A percentile compares a stretch with the other conserved stretches of the same genome.
Evolutionary conservation across 1,140 invertebrate species (phyloP).

Genomic region (Wasmannia auropunctata): DNA sequence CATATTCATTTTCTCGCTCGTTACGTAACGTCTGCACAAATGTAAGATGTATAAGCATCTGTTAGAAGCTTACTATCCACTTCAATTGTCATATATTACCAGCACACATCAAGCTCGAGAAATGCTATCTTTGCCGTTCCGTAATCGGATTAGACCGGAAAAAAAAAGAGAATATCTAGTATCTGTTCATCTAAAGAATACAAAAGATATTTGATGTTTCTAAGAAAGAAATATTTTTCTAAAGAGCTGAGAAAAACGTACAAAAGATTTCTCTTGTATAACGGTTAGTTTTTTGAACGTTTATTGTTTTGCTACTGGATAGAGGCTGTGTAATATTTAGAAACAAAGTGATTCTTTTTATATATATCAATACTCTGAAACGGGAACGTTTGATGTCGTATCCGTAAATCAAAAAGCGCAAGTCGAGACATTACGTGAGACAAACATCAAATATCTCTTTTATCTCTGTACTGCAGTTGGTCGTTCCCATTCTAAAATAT

Average conservation of each 20-base stretch:
- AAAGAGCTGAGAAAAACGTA: background rate
- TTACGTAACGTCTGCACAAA: constrained; percentile 46
- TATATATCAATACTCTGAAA: constrained; percentile 2
- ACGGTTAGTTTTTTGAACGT: background rate
- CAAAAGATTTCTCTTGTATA: background rate
- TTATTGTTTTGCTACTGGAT: background rate
- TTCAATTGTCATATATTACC: background rate
- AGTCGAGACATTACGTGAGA: background rate
- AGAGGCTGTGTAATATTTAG: background rate
- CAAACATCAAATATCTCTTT: constrained; percentile 39
- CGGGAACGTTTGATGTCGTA: background rate
- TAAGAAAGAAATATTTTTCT: background rate
- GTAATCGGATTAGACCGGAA: background rate
- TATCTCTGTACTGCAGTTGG: background rate
- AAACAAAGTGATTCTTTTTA: background rate
- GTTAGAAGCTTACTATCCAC: background rate
- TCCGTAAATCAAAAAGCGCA: background rate
- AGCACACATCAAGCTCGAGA: background rate
- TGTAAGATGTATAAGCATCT: constrained; percentile 1
- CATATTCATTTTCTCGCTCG: background rate
- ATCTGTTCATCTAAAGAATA: background rate
- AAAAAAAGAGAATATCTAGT: background rate
- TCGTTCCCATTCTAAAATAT: constrained; percentile 17
- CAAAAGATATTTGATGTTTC: constrained; percentile 7
- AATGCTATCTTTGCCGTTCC: constrained; percentile 5